These are phyloP conservation scores for Sabellastarte sp. DNA, from an alignment of 2,888 invertebrate genomes.

Conservation along the genomic window DNA sequence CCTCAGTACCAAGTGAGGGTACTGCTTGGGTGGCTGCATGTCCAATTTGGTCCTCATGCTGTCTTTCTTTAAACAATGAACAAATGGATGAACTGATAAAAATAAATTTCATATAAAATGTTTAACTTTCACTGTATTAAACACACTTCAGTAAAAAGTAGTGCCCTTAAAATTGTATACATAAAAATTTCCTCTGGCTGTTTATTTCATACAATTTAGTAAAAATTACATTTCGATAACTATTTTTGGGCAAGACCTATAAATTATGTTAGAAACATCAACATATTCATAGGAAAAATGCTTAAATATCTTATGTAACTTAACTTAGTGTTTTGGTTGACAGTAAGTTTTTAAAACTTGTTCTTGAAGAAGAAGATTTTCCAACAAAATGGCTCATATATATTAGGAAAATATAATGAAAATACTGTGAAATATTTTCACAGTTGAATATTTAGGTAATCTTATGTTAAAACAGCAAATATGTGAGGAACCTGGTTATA, in stretches of 20 bases:
- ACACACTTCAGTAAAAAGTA: neutral
- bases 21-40: conserved; percentile 38
- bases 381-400: too few species aligned
- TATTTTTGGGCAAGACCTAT: neutral
- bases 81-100: too few species aligned
- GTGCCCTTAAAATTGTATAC: neutral
- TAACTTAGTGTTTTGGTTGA: neutral
- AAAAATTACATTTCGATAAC: neutral
- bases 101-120: too few species aligned
- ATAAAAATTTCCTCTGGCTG: neutral
- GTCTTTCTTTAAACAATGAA: too few species aligned
- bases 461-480: too few species aligned
- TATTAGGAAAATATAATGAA: too few species aligned
- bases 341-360: too few species aligned
- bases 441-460: too few species aligned
- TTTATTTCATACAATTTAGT: neutral
- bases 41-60: conserved; percentile 32
- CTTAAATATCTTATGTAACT: neutral
- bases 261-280: neutral
- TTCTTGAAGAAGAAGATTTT: too few species aligned
- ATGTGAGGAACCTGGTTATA: too few species aligned
- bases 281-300: neutral
- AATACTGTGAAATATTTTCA: conserved; percentile 1
- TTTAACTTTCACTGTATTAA: too few species aligned
- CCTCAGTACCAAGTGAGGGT: conserved; percentile 42